phyloP scores from a whole-genome alignment of 2,113 vertebrate genomes.

The Amazona guildingii region DNA sequence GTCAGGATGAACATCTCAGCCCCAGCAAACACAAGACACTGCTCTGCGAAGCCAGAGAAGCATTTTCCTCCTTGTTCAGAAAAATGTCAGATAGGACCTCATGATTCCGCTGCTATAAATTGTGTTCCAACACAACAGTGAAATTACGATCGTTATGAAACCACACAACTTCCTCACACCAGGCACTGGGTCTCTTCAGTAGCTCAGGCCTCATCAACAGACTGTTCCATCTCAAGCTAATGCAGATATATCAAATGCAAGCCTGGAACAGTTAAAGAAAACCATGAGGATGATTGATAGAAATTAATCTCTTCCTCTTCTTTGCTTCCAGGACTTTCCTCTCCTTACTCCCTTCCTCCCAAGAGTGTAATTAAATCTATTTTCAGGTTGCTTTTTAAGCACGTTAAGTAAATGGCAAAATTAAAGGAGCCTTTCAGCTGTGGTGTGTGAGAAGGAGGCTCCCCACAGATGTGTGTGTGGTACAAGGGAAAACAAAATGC shows the following conservation, averaged over 20 bases:
- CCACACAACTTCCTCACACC: not conserved
- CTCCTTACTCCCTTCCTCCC: not conserved
- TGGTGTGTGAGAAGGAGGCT: not conserved
- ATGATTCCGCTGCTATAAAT: not conserved
- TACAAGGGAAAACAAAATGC: not conserved
- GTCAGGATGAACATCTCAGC: not conserved
- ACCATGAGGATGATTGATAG: not conserved
- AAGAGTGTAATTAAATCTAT: not conserved
- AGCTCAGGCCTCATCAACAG: not conserved
- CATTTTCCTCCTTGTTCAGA: not conserved
- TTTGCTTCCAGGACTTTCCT: not conserved
- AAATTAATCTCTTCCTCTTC: not conserved
- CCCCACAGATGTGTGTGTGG: not conserved
- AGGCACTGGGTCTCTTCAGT: not conserved
- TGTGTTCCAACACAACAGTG: accelerated
- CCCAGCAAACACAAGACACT: not conserved
- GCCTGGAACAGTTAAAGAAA: not conserved
- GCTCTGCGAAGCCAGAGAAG: not conserved
- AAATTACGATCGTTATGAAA: accelerated
- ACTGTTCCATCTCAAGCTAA: not conserved
- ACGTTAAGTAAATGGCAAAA: not conserved
- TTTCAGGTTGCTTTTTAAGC: not conserved
- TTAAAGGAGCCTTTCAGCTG: not conserved
- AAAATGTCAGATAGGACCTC: not conserved
- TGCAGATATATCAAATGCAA: not conserved